Base-by-base conservation (phyloP, 23 tunicate species). In the Styela clava region DNA sequence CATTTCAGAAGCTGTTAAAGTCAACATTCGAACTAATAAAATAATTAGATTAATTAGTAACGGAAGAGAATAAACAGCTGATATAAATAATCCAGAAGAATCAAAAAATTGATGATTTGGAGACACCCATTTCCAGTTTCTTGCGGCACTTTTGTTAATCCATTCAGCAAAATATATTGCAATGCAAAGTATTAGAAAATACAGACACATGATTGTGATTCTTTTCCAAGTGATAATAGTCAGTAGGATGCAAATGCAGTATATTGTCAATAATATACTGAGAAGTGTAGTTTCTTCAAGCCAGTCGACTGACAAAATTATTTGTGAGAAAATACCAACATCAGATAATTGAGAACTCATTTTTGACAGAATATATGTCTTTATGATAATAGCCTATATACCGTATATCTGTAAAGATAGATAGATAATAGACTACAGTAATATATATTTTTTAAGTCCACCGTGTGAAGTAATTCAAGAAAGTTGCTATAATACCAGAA, bases 81-180 rank as follows among this genome's bases (percentile, higher is more conserved):
- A 90, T 0, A 90, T 90, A 44, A 90, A 90, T 64, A 90, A 24
- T 30, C 96, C 96, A 20, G 64, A 24, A n/a, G 89, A 90, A 35
- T 90, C 96, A 81, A 90, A 90, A 35, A 74, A 90, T 68, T 90
- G 96, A 68, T 90, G 84, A 61, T 89, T 84, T 2, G 44, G 29
- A 1, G 93, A 78, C 9, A 90, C 35, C 22, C 81, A 27, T 63
- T 65, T 90, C 86, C 86, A 90, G 37, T 90, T 90, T 34, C 69
- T 28, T 2, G 96, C 96, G 28, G 77, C 83, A 24, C 35, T 51
- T 62, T 61, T 44, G 79, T 90, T 90, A 2, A 90, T 26, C 61
- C 80, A 35, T 67, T 90, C 86, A 22, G 96, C 96, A 9, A 34
- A 74, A 64, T 90, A 90, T 22, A 90, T 85, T 26, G 77, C 89